Conservation (phyloP, 2,797 vertebrate species). For the Manis crassicaudata region DNA sequence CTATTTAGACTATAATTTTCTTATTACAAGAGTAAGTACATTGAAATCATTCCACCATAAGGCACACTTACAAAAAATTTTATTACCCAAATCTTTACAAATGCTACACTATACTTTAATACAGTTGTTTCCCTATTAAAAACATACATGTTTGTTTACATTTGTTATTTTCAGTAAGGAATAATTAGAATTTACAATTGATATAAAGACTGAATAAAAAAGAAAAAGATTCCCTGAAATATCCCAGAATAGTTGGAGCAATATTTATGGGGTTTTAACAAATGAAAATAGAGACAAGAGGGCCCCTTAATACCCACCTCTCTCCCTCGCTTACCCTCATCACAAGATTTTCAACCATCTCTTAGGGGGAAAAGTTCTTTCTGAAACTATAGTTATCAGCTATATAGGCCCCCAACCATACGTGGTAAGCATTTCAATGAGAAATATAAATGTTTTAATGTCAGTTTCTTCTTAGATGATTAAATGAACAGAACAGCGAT, state of each 20-base stretch:
- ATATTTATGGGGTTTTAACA: not conserved
- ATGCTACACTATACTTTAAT: not conserved
- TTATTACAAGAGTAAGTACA: not conserved
- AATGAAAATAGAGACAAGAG: not conserved
- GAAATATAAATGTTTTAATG: not conserved
- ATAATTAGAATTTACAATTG: slow-evolving; percentile 4
- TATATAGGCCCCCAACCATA: not conserved
- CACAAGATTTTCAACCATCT: not conserved
- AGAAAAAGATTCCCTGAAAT: not conserved
- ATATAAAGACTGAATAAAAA: not conserved
- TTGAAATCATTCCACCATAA: slow-evolving; percentile 7
- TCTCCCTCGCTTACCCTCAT: not conserved
- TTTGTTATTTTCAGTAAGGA: slow-evolving; percentile 17
- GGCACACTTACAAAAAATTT: not conserved
- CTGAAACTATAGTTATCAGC: not conserved
- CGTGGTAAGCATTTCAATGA: not conserved
- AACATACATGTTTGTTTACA: not conserved
- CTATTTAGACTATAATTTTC: slow-evolving; percentile 14
- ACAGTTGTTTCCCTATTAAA: not conserved
- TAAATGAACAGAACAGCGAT: slow-evolving; percentile 24
- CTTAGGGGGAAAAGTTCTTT: not conserved
- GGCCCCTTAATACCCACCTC: not conserved
- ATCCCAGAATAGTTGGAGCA: not conserved
- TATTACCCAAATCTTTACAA: not conserved
- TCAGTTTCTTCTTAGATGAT: slow-evolving; percentile 19